A percentile compares a stretch with the other conserved stretches of the same genome.
These are phyloP conservation scores for Melanocharis versteri DNA, from an alignment of 2,113 vertebrate genomes.

Conservation along the genomic window DNA sequence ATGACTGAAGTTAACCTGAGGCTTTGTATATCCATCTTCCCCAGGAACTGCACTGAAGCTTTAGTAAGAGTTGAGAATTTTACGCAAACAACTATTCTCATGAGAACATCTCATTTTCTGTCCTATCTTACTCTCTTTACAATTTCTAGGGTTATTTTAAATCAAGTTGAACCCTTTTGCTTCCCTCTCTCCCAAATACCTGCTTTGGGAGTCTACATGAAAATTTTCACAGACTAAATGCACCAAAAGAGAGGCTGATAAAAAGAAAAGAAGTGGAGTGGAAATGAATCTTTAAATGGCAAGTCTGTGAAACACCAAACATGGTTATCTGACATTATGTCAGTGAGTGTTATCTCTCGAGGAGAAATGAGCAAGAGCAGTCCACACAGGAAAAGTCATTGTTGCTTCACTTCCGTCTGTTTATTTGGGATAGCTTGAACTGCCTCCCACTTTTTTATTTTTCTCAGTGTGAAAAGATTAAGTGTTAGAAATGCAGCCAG, in stretches of 20 bases:
- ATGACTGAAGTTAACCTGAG: constrained; percentile 71
- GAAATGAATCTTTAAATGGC: constrained; percentile 62
- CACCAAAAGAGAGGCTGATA: constrained; percentile 28
- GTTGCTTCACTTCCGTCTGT: constrained; percentile 55
- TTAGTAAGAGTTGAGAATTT: constrained; percentile 59
- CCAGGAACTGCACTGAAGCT: constrained; percentile 37
- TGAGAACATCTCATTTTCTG: constrained; percentile 15
- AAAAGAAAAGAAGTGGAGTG: constrained; percentile 59
- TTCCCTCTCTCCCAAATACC: not conserved
- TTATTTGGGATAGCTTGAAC: constrained; percentile 54
- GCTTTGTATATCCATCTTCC: constrained; percentile 56
- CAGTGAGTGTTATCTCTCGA: constrained; percentile 50
- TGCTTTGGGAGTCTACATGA: not conserved
- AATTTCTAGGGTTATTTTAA: not conserved
- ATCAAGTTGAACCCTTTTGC: not conserved
- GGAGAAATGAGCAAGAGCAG: constrained; percentile 58
- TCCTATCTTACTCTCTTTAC: not conserved
- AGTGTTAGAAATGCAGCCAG: constrained; percentile 39
- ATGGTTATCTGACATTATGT: constrained; percentile 61
- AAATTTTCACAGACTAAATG: constrained; percentile 56
- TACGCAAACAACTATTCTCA: constrained; percentile 57
- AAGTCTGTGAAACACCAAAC: constrained; percentile 56
- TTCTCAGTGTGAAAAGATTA: constrained; percentile 56
- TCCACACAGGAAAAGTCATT: constrained; percentile 15
- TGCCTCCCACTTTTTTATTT: constrained; percentile 15